Evolutionary conservation across 2,797 vertebrate genomes (phyloP), one percentile per base, ranked within the genome.

Genomic region (Gephyroberyx darwinii): DNA sequence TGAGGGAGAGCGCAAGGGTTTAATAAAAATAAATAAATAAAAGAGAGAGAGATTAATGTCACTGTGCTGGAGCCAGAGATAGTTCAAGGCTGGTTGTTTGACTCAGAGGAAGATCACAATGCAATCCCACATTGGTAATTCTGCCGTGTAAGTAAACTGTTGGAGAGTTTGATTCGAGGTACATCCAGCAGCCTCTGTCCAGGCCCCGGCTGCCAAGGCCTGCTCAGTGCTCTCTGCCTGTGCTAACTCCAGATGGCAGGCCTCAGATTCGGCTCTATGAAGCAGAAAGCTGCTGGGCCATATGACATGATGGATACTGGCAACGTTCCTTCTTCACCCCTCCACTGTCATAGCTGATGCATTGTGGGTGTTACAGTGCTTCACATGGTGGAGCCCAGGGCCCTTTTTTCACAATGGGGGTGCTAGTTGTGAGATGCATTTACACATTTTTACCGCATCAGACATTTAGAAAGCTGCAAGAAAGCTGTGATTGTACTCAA

Each of bases 221-320:
- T 10, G n/a, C 50, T 54, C 19, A 4, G 55, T 59, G 50, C 58
- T 73, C 58, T 75, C 61, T 58, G 67, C 67, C 76, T 41, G 20
- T 66, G 3, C 53, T 62, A 37, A 55, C 60, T 87, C 73, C 75
- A 77, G 80, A 82, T 83, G 77, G 78, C 68, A 69, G 53, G 74
- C 77, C 45, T 80, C 65, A 63, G 56, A 74, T 55, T 82, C 71
- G 8, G 66, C 48, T 68, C 70, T 69, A 61, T 77, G 53, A 65
- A 57, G 45, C 65, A 65, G 57, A 77, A 60, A 71, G 45, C 75
- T 84, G 61, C 74, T 71, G 64, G 37, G 35, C 76, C 77, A 75
- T 56, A 60, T 79, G 81, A 86, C 78, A 70, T 71, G 76, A 89
- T 81, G 59, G 74, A 78, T 76, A 56, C 74, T 87, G 80, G 86